Evolutionary conservation across 2,888 invertebrate genomes (phyloP), one percentile per base, ranked within the genome.

Genomic region (Colletes collaris): DNA sequence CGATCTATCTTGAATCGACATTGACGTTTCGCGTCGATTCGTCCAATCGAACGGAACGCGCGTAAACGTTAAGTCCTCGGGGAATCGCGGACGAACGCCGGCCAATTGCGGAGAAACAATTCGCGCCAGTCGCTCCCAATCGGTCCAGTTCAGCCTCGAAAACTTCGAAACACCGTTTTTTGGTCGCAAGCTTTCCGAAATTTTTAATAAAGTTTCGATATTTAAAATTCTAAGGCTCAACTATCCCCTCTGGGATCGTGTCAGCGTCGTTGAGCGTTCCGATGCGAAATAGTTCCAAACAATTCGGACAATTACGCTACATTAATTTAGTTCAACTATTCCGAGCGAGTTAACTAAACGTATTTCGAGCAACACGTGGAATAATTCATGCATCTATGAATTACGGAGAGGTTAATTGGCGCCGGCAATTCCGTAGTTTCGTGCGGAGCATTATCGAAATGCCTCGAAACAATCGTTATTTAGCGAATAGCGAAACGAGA

Each of bases 371-470:
- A 70, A 62, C 68, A 46, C 68, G 76, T 72, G 74, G 76, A 69
- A 74, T 76, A 76, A 81, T 81, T 80, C 81, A 65, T 68, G 53
- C 62, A 65, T 65, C 62, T 68, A 69, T 72, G 76, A 81, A 81
- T 81, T 81, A 81, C 52, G 62, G 66, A 44, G 55, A 16, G 60
- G 16, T 52, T 76, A 69, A 75, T 63, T 60, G 55, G 53, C 19
- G 44, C 13, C n/a, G 50, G 64, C 73, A 67, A 67, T 67, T 67
- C 13, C 67, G 35, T 37, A 16, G 60, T 59, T 73, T 67, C 73
- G 58, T 37, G 72, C 50, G 13, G 58, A 11, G 67, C 44, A 67
- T 73, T 60, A 60, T 67, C 59, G 68, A 73, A 46, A 59, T 59
- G 50, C 46, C 16, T 11, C 35, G 46, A 66, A 66, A 66, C 66